Evolutionary conservation across 2,113 vertebrate genomes (phyloP).

Genomic region (Paradoxurus hermaphroditus): DNA sequence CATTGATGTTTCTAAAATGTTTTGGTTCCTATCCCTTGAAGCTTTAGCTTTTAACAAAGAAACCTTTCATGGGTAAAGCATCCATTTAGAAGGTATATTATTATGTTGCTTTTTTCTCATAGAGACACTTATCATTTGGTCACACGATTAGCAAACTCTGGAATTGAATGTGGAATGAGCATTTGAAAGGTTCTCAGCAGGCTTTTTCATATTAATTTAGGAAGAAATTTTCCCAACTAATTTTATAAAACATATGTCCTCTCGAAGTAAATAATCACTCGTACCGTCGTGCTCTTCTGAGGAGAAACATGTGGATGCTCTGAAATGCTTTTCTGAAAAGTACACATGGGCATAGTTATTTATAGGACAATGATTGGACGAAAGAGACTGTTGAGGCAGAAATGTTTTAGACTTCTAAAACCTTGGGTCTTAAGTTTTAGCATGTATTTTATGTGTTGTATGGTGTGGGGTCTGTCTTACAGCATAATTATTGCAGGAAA

Average conservation of each 20-base stretch:
- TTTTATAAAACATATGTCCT: constrained; percentile 35
- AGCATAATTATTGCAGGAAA: neutral
- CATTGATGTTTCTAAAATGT: neutral
- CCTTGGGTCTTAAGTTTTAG: neutral
- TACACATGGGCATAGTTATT: neutral
- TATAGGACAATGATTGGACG: neutral
- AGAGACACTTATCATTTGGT: neutral
- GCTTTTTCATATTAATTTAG: neutral
- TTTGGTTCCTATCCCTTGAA: neutral
- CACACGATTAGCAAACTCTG: neutral
- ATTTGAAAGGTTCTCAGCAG: neutral
- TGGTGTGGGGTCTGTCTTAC: neutral
- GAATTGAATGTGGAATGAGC: neutral
- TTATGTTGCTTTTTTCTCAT: neutral
- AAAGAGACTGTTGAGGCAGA: neutral
- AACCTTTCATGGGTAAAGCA: neutral
- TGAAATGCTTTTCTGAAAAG: neutral
- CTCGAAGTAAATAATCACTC: neutral
- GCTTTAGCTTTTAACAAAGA: neutral
- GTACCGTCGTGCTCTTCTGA: neutral
- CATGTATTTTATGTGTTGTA: neutral
- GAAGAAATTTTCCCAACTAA: neutral
- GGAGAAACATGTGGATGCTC: neutral
- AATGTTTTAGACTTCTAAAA: constrained; percentile 30
- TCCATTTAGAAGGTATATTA: neutral